Base-by-base conservation (phyloP, 2,888 invertebrate species). In the Scaptomyza flava region DNA sequence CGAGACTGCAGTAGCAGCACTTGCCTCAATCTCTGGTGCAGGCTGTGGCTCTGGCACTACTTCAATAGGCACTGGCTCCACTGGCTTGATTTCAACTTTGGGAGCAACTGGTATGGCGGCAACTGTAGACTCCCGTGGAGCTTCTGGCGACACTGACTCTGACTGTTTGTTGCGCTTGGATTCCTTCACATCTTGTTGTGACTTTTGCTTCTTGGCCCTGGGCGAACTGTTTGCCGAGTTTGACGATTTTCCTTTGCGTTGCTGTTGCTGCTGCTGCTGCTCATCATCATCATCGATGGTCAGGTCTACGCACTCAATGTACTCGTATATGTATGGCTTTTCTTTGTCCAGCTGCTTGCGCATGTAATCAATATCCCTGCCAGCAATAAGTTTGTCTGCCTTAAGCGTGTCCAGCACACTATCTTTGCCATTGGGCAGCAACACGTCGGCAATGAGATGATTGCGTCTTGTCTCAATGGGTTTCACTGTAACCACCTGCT, bases 301-400 rank as follows among this genome's bases (percentile, higher is more conserved):
- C 45, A 91, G 62, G 42, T 91, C 91, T 0, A 91, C 91, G 12
- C 81, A 89, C 67, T 91, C 91, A 56, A 91, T 91, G 33, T 90
- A 90, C 61, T 91, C 90, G 48, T 89, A 85, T 3, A 78, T 52
- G 54, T 87, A 87, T 3, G 90, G 63, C 14, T 86, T 88, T 41
- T 90, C 90, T 38, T 89, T 90, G 8, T 92, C 91, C 48, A 92
- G 70, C 31, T 89, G 71, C 68, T 87, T 87, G 34, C 90, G 89
- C 70, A 91, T 87, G 53, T 87, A 89, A 2, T 90, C 88, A 27
- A 91, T 30, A 67, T 91, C 91, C 6, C 78, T 75, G 9, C 87
- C 77, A 2, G 87, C 72, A 2, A 90, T 82, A 0, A 91, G 71
- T 11, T 89, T 79, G 36, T 88, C 86, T 3, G 81, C 68, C 61